Conservation (phyloP, 2,888 invertebrate genomes). For the Anoplius nigerrimus region DNA sequence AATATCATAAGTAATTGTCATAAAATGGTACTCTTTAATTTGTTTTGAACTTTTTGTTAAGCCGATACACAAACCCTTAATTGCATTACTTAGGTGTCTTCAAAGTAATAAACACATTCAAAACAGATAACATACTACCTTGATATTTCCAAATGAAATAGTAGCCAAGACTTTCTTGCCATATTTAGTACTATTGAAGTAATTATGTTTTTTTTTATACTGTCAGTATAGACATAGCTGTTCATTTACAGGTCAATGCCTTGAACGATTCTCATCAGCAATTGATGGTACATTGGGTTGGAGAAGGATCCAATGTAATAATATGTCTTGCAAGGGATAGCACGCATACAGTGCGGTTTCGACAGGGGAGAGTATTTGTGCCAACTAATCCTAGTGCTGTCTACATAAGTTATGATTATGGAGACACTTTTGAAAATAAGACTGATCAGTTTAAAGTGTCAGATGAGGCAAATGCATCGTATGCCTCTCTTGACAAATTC, state of each 20-base stretch:
- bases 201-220: constrained; percentile 1
- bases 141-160: no score
- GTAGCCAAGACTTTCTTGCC: no score
- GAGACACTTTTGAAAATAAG: constrained; percentile 86
- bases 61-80: no score
- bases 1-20: no score
- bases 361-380: constrained; percentile 52
- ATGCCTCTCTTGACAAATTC: constrained; percentile 88
- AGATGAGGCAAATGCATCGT: constrained; percentile 70
- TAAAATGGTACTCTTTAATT: no score
- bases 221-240: neutral
- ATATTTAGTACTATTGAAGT: neutral
- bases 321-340: constrained; percentile 90
- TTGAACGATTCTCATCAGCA: constrained; percentile 92
- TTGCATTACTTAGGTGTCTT: no score
- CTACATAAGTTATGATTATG: constrained; percentile 92
- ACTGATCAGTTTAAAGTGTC: constrained; percentile 81
- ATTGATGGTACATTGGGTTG: constrained; percentile 94
- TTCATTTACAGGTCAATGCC: constrained; percentile 80
- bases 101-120: no score
- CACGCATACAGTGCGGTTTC: constrained; percentile 71
- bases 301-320: constrained; percentile 90
- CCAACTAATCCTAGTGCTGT: constrained; percentile 81
- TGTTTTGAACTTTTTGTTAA: no score
- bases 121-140: no score